These are phyloP conservation scores for Ophthalmotilapia sp. DNA, from an alignment of 2,113 vertebrate genomes.

Conservation along the genomic window DNA sequence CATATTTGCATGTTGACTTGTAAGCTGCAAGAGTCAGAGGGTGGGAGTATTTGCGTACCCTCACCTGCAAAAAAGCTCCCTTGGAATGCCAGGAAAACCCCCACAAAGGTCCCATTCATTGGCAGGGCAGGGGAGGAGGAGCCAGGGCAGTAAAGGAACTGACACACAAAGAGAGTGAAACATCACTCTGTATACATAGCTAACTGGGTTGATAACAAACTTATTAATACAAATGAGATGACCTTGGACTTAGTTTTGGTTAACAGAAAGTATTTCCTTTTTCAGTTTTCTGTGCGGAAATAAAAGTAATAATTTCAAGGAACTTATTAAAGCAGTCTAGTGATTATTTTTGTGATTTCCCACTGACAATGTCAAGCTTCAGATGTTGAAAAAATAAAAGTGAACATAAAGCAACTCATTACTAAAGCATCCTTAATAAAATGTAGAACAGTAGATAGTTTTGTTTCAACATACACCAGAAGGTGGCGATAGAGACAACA, in stretches of 20 bases:
- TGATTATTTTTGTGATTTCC: background rate
- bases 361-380: background rate
- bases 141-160: constrained; percentile 18
- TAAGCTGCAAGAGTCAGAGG: background rate
- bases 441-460: background rate
- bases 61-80: constrained; percentile 57
- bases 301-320: background rate
- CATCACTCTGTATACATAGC: background rate
- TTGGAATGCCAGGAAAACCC: constrained; percentile 48
- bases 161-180: background rate
- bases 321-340: background rate
- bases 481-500: constrained; percentile 23
- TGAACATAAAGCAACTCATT: background rate
- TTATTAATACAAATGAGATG: background rate
- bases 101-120: constrained; percentile 64
- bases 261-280: background rate
- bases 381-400: background rate
- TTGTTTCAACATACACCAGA: background rate
- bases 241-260: background rate
- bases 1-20: background rate
- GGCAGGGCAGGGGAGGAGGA: constrained; percentile 29
- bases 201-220: background rate
- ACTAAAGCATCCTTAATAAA: background rate
- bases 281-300: background rate
- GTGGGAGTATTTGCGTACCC: constrained; percentile 18